Evolutionary conservation across 2,888 invertebrate genomes (phyloP).

Genomic region (Dynastes hyllus): DNA sequence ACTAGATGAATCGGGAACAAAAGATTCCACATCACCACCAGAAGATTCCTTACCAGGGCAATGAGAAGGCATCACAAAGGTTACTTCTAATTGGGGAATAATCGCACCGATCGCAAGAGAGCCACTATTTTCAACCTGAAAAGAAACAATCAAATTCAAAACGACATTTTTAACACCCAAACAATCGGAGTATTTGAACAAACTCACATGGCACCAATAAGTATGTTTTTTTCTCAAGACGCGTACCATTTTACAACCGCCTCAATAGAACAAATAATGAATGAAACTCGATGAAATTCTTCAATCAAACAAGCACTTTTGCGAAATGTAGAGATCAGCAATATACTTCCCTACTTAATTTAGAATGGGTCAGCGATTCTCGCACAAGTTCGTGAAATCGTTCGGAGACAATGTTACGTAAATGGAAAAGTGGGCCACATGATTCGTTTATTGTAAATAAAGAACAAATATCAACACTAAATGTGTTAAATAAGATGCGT

Average conservation of each 20-base stretch:
- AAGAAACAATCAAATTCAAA: slow-evolving; percentile 10
- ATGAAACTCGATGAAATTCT: slow-evolving; percentile 11
- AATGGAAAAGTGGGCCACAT: slow-evolving; percentile 10
- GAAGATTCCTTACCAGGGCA: slow-evolving; percentile 91
- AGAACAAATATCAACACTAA: not conserved
- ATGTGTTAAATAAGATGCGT: not conserved
- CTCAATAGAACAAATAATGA: slow-evolving; percentile 19
- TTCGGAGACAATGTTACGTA: slow-evolving; percentile 12
- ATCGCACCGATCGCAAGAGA: slow-evolving; percentile 84
- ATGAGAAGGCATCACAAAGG: slow-evolving; percentile 89
- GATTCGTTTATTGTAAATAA: not conserved
- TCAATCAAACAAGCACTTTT: not conserved
- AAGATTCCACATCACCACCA: slow-evolving; percentile 86
- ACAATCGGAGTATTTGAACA: not conserved
- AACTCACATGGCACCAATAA: slow-evolving; percentile 7
- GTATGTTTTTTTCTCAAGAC: not conserved
- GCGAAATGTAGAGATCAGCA: slow-evolving; percentile 23
- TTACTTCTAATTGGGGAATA: slow-evolving; percentile 90
- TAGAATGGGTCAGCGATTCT: slow-evolving; percentile 19
- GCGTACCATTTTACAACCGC: slow-evolving; percentile 1
- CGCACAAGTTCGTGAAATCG: not conserved
- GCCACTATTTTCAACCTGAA: slow-evolving; percentile 69
- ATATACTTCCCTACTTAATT: slow-evolving; percentile 44
- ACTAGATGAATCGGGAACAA: slow-evolving; percentile 88
- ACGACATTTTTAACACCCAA: not conserved